phyloP scores from a whole-genome alignment of 2,888 invertebrate species.

The Torymus aiolomorphi region DNA sequence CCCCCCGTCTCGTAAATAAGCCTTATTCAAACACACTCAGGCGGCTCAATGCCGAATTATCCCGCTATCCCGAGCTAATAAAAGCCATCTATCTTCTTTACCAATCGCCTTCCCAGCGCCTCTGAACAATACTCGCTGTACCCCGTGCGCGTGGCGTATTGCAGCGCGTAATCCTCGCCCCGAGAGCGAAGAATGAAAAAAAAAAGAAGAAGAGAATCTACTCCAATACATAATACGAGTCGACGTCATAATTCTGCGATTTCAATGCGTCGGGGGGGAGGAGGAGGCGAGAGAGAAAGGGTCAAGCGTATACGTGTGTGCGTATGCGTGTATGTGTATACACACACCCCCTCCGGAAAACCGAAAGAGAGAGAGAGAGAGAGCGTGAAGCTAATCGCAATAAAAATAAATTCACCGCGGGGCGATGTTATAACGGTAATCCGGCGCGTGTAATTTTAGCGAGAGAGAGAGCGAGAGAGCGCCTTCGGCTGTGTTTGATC shows the following conservation, averaged over 20 bases:
- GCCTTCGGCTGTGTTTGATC: constrained; percentile 47
- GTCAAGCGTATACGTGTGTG: constrained; percentile 1
- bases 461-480: constrained; percentile 12
- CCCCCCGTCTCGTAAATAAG: background rate
- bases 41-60: background rate
- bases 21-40: background rate
- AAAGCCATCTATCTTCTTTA: no score
- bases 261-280: background rate
- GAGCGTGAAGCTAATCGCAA: constrained; percentile 38
- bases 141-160: no score
- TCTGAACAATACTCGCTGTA: background rate
- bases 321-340: no score
- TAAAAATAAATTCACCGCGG: constrained; percentile 54
- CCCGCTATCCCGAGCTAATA: no score
- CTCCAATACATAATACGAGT: background rate
- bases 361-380: background rate
- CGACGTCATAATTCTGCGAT: constrained; percentile 18
- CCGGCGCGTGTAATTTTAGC: constrained; percentile 40
- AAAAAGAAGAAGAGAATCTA: background rate
- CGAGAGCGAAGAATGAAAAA: background rate
- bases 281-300: background rate
- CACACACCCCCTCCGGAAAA: background rate
- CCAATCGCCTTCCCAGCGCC: background rate
- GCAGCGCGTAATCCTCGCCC: no score
- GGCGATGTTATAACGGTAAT: constrained; percentile 17